Base-by-base conservation (phyloP, 1,140 invertebrate genomes). In the Zelostemma sp. region DNA sequence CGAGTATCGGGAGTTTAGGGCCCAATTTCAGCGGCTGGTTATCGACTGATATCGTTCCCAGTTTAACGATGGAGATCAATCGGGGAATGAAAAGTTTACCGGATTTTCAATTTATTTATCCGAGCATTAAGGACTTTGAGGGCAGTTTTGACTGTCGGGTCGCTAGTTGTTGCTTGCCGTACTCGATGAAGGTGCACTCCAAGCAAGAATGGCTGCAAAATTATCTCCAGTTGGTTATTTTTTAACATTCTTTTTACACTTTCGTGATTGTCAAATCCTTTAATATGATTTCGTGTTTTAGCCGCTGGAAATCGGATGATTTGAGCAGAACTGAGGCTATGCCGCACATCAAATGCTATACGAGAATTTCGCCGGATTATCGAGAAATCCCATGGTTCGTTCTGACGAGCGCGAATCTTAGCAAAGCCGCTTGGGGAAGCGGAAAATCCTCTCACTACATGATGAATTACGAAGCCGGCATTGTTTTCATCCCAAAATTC, bases 281-380 rank as follows among this genome's bases (percentile, higher is more conserved):
- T 28, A 28, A 28, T 28, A 28, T 8, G 8, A 35, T 11, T 35
- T 35, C n/a, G n/a, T 35, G 2, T 35, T n/a, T 2, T n/a, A 96
- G 94, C 77, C 90, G 94, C 67, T 99, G 97, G 97, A 92, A 90
- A 75, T 90, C 93, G 5, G 88, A 90, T 38, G 80, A 81, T 8
- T 88, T 89, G 0, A 77, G 87, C 35, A 87, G 97, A 57, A 90
- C 90, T 38, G 83, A 88, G 66, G 95, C 95, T 1, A 93, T 96
- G 89, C 97, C 97, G 3, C 97, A 99, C 77, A 96, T 98, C 43
- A 99, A 99, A 84, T 91, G 91, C 0, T 99, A 98, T 80, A 89
- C 90, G 0, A 88, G 96, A 35, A 79, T 93, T 1, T 93, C 93
- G 0, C 91, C 86, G 59, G 92, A 88, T 85, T 77, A 84, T 41